Base-by-base conservation (phyloP, 2,797 vertebrate species). In the Sebastes iracundus region DNA sequence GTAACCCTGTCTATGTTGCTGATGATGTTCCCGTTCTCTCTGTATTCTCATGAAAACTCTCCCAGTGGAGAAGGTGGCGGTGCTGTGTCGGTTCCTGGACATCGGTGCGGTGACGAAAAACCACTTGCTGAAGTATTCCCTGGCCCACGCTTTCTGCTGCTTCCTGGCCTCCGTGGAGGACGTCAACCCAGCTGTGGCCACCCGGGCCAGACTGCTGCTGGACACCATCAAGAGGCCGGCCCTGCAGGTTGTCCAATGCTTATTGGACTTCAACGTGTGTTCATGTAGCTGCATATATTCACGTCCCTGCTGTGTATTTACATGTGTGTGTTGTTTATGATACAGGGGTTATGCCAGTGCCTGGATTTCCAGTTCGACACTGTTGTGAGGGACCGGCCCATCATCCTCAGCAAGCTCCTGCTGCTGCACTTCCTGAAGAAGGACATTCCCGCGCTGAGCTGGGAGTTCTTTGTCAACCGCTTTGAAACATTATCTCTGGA, bases 361-460 rank as follows among this genome's bases (percentile, higher is more conserved):
- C 95, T 99, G 90, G 98, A 99, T 92, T 99, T 99, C 95, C 99
- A 99, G 95, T 99, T 99, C 82, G 98, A 99, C 91, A 99, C 98
- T 0, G 99, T 99, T 53, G 97, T 99, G 83, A 97, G 99, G 86
- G 99, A 99, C 88, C 96, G 98, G 4, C 98, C 99, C 35, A 97
- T 97, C 68, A 99, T 99, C 89, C 95, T 99, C 85, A 99, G 97
- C 95, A 99, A 99, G 90, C 96, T 99, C 84, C 96, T 99, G 78
- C 95, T 99, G 63, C 95, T 99, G 84, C 99, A 99, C 94, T 98
- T 97, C 86, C 96, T 99, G 72, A 99, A 98, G 92, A 97, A 96
- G 80, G 98, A 99, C 79, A 97, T 99, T 80, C 99, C 98, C 22
- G 98, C 98, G 1, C 96, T 99, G 77, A 99, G 99, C 91, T 99